Evolutionary conservation across 1,140 invertebrate species (phyloP), one percentile per base, ranked within the genome.

Genomic region (Elysia chlorotica): DNA sequence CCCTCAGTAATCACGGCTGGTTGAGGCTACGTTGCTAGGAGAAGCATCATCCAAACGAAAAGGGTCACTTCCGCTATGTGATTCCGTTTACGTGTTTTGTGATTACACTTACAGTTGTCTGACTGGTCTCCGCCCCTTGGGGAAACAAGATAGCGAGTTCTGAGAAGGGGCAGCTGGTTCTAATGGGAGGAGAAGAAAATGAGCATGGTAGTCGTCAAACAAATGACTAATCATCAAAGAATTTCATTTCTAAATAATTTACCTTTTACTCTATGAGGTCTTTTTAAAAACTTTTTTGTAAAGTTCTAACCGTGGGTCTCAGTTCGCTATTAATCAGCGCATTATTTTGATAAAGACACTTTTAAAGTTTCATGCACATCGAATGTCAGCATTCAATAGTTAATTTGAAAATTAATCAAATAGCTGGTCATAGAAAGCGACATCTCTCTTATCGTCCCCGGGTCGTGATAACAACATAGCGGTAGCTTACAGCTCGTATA

Each of bases 11-110:
- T 10, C 10, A 59, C 6, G 25, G 28, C 25, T 21, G 56, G 25
- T 59, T 25, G 63, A n/a, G n/a, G n/a, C n/a, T n/a, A n/a, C n/a
- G n/a, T 65, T 65, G 63, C 63, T 65, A 65, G n/a, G 63, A 65
- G 63, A 65, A 65, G 48, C 37, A 41, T 2, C 2, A 35, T 6
- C n/a, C n/a, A n/a, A 65, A n/a, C 35, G 21, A 41, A 35, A 35
- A 25, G 31, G 10, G 6, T 14, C 28, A 23, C 31, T 62, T 62
- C 59, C 59, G 30, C 10, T 35, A 62, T 21, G 59, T 19, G 59
- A 62, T 0, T 31, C 21, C 23, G 37, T n/a, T 3, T 30, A n/a
- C 10, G n/a, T n/a, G 41, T 14, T 48, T n/a, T n/a, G 41, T 10
- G 41, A 48, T 10, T 14, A 10, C 10, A 48, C 10, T 48, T 48